These are phyloP conservation scores for Ellobius talpinus DNA, from an alignment of 2,113 vertebrate genomes.

Conservation along the genomic window DNA sequence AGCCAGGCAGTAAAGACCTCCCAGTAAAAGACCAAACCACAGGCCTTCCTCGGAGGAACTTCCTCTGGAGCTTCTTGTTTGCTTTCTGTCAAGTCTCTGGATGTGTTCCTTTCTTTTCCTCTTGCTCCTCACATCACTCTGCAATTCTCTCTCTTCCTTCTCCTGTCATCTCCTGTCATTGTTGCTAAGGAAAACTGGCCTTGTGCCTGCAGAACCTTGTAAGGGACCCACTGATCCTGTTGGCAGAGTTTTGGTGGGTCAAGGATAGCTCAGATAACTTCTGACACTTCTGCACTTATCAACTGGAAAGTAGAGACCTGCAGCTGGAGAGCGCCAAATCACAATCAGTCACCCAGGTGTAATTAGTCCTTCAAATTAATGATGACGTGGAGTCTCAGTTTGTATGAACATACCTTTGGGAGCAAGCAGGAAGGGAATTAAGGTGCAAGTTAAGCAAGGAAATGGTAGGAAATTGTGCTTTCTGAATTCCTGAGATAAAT, in stretches of 20 bases:
- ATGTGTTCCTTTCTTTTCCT: not conserved
- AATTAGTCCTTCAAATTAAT: not conserved
- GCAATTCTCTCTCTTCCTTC: not conserved
- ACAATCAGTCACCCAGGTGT: not conserved
- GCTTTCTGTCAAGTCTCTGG: not conserved
- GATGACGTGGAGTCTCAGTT: not conserved
- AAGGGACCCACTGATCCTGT: not conserved
- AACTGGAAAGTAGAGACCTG: conserved; percentile 9
- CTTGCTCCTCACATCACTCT: not conserved
- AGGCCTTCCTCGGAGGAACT: not conserved
- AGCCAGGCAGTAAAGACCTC: not conserved
- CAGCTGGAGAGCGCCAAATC: not conserved
- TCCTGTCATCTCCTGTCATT: not conserved
- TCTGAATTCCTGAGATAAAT: conserved; percentile 53
- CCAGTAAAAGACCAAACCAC: not conserved
- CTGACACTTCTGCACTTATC: not conserved
- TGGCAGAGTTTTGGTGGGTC: not conserved
- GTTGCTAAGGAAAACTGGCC: not conserved
- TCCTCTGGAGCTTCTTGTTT: not conserved
- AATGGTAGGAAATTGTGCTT: conserved; percentile 21
- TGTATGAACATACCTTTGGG: conserved; percentile 19
- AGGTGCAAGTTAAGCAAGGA: not conserved
- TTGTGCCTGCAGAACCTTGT: not conserved
- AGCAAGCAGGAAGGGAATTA: conserved; percentile 41
- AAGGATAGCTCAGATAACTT: conserved; percentile 5